A percentile compares a stretch with the other conserved stretches of the same genome.
Evolutionary conservation across 2,888 invertebrate species (phyloP).

Genomic region (Aphidius colemani): DNA sequence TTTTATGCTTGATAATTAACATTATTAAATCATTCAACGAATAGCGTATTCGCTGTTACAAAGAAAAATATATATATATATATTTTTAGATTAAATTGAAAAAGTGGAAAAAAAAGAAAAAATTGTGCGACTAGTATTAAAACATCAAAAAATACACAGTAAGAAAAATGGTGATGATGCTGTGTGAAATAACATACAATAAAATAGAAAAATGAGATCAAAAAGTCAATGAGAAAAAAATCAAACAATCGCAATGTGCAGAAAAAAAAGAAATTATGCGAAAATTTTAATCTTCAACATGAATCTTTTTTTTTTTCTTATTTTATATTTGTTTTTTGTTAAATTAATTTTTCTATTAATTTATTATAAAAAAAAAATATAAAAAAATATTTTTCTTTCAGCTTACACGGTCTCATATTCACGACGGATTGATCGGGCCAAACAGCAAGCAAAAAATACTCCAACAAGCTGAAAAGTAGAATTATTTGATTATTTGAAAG

Average conservation of each 20-base stretch:
- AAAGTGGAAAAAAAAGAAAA: too few species aligned
- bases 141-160: too few species aligned
- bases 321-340: constrained; percentile 20
- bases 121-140: too few species aligned
- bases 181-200: constrained; percentile 1
- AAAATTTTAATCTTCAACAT: background rate
- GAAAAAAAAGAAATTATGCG: constrained; percentile 10
- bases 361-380: background rate
- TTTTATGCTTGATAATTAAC: too few species aligned
- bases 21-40: too few species aligned
- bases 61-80: too few species aligned
- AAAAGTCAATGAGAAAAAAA: background rate
- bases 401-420: constrained; percentile 86
- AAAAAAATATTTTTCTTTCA: constrained; percentile 30
- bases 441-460: constrained; percentile 88
- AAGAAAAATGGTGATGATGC: background rate
- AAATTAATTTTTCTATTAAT: background rate
- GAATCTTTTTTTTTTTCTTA: constrained; percentile 7
- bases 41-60: too few species aligned
- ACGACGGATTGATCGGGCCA: constrained; percentile 89
- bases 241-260: constrained; percentile 2
- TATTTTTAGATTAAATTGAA: too few species aligned
- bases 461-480: constrained; percentile 75
- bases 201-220: constrained; percentile 2
- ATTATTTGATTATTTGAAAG: constrained; percentile 6